Conservation (phyloP, 2,888 invertebrate species). For the Cheilosia soror region DNA sequence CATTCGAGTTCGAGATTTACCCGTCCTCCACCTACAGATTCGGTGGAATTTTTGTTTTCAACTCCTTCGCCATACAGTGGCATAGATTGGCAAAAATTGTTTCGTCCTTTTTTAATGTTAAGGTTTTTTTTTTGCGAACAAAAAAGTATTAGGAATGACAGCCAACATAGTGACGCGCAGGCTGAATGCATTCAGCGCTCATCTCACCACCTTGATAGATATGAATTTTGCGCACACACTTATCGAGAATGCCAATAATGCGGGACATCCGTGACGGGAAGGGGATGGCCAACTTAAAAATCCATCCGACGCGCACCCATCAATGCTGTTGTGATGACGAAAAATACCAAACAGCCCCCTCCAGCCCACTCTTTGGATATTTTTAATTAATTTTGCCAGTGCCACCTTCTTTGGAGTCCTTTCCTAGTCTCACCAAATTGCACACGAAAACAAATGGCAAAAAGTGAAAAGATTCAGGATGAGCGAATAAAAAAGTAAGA, state of each 20-base stretch:
- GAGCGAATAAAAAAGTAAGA: not conserved
- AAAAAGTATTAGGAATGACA: constrained; percentile 46
- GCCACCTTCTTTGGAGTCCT: constrained; percentile 60
- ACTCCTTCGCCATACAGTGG: not conserved
- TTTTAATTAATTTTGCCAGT: constrained; percentile 73
- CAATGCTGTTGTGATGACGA: constrained; percentile 51
- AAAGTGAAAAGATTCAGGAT: constrained; percentile 20
- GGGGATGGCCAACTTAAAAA: not conserved
- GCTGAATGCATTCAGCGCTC: constrained; percentile 40
- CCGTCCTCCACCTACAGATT: constrained; percentile 49
- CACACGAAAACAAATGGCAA: constrained; percentile 25
- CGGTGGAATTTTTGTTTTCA: constrained; percentile 41
- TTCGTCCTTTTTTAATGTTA: constrained; percentile 15
- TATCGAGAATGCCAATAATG: constrained; percentile 58
- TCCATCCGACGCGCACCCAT: not conserved
- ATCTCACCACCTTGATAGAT: not conserved
- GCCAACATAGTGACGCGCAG: not conserved
- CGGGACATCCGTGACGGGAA: constrained; percentile 36
- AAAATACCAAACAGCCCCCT: constrained; percentile 66
- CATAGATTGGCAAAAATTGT: constrained; percentile 21
- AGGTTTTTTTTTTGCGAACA: constrained; percentile 21
- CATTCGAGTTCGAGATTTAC: constrained; percentile 73
- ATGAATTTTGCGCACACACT: not conserved
- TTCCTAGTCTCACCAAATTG: constrained; percentile 15
- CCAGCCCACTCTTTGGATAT: constrained; percentile 47